These are phyloP conservation scores for Tortricodes alternella DNA, from an alignment of 2,888 invertebrate species.

Conservation along the genomic window DNA sequence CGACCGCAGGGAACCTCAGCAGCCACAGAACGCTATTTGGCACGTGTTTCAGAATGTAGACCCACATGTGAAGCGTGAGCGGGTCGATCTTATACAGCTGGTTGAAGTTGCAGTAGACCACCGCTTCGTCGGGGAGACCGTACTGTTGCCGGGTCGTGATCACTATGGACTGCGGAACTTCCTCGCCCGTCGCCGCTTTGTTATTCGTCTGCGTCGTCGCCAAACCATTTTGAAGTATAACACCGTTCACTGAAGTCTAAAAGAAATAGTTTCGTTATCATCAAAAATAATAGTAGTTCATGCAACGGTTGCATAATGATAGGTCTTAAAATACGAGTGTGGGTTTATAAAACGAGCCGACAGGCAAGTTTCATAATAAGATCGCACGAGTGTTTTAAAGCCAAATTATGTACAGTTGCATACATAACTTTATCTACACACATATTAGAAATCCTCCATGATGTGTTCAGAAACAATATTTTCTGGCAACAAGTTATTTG, in stretches of 20 bases:
- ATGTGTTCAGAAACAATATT: too few species aligned
- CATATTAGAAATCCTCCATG: too few species aligned
- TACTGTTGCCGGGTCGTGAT: conserved; percentile 98
- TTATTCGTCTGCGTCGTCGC: conserved; percentile 98
- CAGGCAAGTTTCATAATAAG: too few species aligned
- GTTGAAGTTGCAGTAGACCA: conserved; percentile 99
- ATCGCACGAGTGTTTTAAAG: too few species aligned
- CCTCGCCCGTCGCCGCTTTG: conserved; percentile 99
- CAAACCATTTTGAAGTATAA: conserved; percentile 98
- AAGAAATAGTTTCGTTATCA: conserved; percentile 9
- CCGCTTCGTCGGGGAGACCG: conserved; percentile 97
- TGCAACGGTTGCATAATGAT: too few species aligned
- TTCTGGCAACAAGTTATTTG: too few species aligned
- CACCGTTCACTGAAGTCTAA: conserved; percentile 95
- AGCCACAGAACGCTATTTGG: conserved; percentile 98
- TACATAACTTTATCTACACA: too few species aligned
- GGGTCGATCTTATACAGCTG: conserved; percentile 99
- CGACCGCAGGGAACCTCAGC: conserved; percentile 96
- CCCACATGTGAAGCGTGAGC: conserved; percentile 97
- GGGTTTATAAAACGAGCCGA: too few species aligned
- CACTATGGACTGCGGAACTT: conserved; percentile 97
- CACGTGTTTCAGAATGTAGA: conserved; percentile 95
- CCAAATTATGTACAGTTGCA: too few species aligned
- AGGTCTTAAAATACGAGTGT: too few species aligned
- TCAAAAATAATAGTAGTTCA: too few species aligned